Percentiles rank a stretch among this genome's conserved stretches.
Evolutionary conservation across 2,797 vertebrate genomes (phyloP).

Genomic region (Fistularia commersonii): DNA sequence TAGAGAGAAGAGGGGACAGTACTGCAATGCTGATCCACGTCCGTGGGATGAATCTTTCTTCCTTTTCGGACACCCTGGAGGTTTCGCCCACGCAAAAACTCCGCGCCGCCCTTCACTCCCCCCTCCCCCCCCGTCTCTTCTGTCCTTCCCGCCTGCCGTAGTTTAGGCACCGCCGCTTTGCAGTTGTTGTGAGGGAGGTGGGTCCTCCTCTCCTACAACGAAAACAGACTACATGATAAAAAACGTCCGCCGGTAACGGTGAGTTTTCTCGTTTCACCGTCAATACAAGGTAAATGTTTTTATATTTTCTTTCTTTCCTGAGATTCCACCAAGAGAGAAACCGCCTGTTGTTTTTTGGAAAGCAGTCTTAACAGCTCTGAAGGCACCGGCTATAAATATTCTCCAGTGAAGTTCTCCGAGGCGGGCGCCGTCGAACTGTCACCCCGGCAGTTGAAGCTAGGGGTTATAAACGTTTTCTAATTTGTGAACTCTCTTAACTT

Average conservation of each 20-base stretch:
- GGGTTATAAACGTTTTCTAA: too few species aligned
- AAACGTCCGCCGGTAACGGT: conserved; percentile 6
- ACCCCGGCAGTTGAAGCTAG: neutral
- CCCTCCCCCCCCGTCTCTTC: neutral
- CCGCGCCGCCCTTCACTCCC: neutral
- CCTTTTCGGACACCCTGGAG: too few species aligned
- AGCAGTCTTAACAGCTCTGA: conserved; percentile 31
- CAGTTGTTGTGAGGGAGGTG: conserved; percentile 19
- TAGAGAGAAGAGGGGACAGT: too few species aligned
- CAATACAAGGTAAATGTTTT: too few species aligned
- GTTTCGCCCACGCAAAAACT: too few species aligned
- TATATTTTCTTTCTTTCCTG: too few species aligned
- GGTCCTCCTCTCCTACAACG: neutral
- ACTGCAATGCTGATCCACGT: too few species aligned
- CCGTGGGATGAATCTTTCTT: too few species aligned
- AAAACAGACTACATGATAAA: conserved; percentile 7
- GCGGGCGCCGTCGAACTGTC: neutral
- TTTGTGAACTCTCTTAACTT: neutral
- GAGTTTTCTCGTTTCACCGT: neutral
- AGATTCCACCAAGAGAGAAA: neutral
- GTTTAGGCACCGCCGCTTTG: conserved; percentile 8
- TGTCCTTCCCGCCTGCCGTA: conserved; percentile 48
- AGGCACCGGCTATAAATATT: conserved; percentile 59
- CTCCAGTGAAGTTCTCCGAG: conserved; percentile 11
- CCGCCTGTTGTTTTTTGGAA: neutral